These are phyloP conservation scores for Caranx ignobilis DNA, from an alignment of 2,113 vertebrate species.

Conservation along the genomic window DNA sequence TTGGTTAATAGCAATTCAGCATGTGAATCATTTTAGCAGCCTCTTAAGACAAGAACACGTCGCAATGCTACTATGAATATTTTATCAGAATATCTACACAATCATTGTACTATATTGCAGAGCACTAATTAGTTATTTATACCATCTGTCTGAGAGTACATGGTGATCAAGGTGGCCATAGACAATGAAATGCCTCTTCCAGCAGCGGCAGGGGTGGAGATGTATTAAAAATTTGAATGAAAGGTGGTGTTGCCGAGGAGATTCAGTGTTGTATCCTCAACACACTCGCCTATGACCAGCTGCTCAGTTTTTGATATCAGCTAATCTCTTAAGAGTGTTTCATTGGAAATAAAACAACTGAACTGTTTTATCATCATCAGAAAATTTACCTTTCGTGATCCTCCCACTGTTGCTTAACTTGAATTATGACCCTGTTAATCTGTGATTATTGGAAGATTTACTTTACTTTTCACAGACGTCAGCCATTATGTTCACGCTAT, in stretches of 20 bases:
- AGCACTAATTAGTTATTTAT: slow-evolving; percentile 33
- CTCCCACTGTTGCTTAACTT: neutral
- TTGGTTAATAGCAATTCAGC: neutral
- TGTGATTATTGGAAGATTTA: slow-evolving; percentile 3
- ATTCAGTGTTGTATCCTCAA: neutral
- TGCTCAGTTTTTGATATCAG: neutral
- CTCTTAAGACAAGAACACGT: neutral
- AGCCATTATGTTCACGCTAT: slow-evolving; percentile 3
- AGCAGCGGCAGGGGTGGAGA: neutral
- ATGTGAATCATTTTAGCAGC: neutral
- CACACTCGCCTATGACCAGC: neutral
- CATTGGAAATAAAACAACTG: slow-evolving; percentile 18
- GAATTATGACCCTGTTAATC: slow-evolving; percentile 6
- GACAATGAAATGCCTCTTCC: slow-evolving; percentile 6
- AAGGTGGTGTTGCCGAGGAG: neutral
- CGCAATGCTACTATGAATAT: slow-evolving; percentile 10
- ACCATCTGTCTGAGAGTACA: slow-evolving; percentile 25
- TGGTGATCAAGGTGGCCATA: slow-evolving; percentile 25
- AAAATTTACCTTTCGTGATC: neutral
- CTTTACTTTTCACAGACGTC: slow-evolving; percentile 28
- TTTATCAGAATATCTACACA: slow-evolving; percentile 23
- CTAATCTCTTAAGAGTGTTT: neutral
- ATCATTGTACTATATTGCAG: slow-evolving; percentile 10
- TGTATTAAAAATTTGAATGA: neutral
- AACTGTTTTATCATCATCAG: slow-evolving; percentile 2